Conservation (phyloP, 2,797 vertebrate genomes). For the Sebastes diploproa region DNA sequence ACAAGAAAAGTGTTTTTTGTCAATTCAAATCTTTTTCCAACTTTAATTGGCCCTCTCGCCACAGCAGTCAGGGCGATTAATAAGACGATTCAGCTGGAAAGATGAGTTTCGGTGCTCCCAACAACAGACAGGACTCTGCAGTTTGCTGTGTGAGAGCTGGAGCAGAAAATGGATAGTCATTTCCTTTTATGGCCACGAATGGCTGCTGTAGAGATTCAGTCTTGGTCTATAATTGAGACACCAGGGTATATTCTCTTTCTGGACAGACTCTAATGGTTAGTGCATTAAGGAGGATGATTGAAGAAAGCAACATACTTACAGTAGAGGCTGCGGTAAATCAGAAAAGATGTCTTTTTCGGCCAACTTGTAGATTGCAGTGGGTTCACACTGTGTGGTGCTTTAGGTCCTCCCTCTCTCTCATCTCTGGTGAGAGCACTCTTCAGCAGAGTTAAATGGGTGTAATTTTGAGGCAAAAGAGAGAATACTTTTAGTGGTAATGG, state of each 20-base stretch:
- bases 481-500: constrained; percentile 64
- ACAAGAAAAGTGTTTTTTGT: constrained; percentile 13
- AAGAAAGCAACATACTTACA: constrained; percentile 78
- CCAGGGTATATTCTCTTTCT: constrained; percentile 79
- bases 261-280: constrained; percentile 79
- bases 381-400: constrained; percentile 58
- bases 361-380: constrained; percentile 70
- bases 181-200: constrained; percentile 74
- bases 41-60: constrained; percentile 68
- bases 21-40: constrained; percentile 61
- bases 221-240: constrained; percentile 81
- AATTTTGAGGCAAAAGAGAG: constrained; percentile 70
- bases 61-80: constrained; percentile 61
- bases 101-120: constrained; percentile 59
- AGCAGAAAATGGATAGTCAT: constrained; percentile 78
- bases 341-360: constrained; percentile 70
- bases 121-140: constrained; percentile 57
- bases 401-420: constrained; percentile 52
- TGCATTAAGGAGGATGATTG: constrained; percentile 81
- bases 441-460: constrained; percentile 71
- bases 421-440: constrained; percentile 64
- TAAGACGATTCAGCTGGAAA: constrained; percentile 60
- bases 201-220: constrained; percentile 64
- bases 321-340: constrained; percentile 72
- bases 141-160: constrained; percentile 62